phyloP scores from a whole-genome alignment of 2,888 invertebrate species.

The Aleiodes leptofemur region DNA sequence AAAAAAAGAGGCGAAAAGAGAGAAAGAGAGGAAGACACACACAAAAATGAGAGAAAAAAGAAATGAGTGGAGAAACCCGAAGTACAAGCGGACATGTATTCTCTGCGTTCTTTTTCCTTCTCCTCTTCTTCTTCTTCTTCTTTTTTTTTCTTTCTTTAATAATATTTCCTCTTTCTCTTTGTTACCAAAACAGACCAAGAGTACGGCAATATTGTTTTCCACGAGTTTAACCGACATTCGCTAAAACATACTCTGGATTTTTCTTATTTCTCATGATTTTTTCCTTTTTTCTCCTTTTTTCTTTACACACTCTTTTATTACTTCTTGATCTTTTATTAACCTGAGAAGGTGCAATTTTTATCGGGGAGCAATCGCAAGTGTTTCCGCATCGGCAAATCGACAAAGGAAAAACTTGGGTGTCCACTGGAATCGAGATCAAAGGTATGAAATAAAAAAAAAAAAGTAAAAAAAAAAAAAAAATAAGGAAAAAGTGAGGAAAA shows the following conservation, averaged over 20 bases:
- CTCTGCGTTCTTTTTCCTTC: conserved; percentile 13
- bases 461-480: too few relatives aligned
- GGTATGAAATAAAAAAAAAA: background rate
- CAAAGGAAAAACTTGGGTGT: conserved; percentile 32
- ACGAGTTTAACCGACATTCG: too few relatives aligned
- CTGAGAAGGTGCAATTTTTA: conserved; percentile 44
- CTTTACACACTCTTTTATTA: conserved; percentile 10
- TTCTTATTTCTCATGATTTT: conserved; percentile 16
- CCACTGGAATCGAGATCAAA: conserved; percentile 24
- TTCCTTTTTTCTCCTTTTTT: background rate
- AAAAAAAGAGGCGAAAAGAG: background rate
- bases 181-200: background rate
- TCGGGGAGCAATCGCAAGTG: conserved; percentile 10
- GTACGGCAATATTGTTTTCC: too few relatives aligned
- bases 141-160: conserved; percentile 38
- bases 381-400: conserved; percentile 12
- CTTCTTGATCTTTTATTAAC: conserved; percentile 8
- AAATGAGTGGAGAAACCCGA: background rate
- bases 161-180: conserved; percentile 1
- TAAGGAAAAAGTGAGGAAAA: too few relatives aligned
- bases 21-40: background rate
- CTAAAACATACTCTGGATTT: conserved; percentile 3
- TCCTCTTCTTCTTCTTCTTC: conserved; percentile 22
- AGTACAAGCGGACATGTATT: conserved; percentile 11
- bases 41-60: conserved; percentile 2